Base-by-base conservation (phyloP, 1,140 invertebrate species). In the Zaprionus nigranus region DNA sequence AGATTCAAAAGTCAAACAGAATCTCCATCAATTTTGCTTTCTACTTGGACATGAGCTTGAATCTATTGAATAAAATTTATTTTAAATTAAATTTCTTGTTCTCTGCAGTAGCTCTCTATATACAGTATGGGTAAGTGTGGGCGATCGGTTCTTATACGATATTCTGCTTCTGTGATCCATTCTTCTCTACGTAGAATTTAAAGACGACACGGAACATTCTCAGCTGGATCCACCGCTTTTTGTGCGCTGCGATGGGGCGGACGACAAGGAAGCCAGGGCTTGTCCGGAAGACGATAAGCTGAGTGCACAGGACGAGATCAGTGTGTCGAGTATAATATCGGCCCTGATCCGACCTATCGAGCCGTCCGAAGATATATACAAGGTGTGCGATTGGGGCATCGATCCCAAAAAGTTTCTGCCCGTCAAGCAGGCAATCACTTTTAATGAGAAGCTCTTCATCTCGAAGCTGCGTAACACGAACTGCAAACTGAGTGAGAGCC, bases 271-370 rank as follows among this genome's bases (percentile, higher is more conserved):
- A 2, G 24, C 24, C 6, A 51, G 75, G 2, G 78, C 69, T 20
- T 87, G 90, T 43, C 81, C 86, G 26, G 76, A 75, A 58, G 12
- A 53, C 22, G 81, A 84, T 0, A 43, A 81, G 49, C 26, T 92
- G 11, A 67, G 69, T n/a, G 75, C 90, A n/a, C 73, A 92, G 61
- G 90, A 92, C 58, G 90, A 90, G 70, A 92, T 92, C 51, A 92
- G 90, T 67, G 59, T 92, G 12, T 92, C 91, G 6, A 92, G 90
- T 36, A 92, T 92, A 22, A 84, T 92, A 9, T 92, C 90, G 2
- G 77, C 75, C 13, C 17, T 92, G 3, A 38, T 92, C 20, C 28
- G 62, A 20, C 75, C 74, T 2, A 80, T 92, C 12, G 86, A 92
- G 30, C 72, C 81, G 0, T 78, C 83, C 5, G 78, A 87, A 4